Conservation (phyloP, 2,113 vertebrate species). For the Brevimyrus niger region DNA sequence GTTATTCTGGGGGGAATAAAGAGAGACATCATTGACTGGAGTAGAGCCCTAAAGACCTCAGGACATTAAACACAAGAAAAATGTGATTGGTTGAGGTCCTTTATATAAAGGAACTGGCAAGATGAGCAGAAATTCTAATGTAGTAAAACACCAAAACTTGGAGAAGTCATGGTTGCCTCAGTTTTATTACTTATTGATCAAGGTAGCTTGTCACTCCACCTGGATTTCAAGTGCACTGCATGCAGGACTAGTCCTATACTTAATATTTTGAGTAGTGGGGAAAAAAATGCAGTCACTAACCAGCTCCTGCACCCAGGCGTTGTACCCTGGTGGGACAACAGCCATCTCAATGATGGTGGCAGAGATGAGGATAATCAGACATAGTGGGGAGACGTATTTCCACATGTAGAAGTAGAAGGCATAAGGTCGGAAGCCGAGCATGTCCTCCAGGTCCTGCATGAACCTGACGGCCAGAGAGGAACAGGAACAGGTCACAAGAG, state of each 20-base stretch:
- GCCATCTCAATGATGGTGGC: constrained; percentile 89
- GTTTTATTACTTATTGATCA: background rate
- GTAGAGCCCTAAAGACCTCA: background rate
- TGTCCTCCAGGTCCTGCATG: constrained; percentile 96
- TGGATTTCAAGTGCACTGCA: background rate
- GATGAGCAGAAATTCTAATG: background rate
- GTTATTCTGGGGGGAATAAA: background rate
- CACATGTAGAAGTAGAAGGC: constrained; percentile 91
- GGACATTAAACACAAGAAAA: background rate
- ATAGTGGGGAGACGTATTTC: constrained; percentile 88
- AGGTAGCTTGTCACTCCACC: background rate
- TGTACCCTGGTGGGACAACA: constrained; percentile 85
- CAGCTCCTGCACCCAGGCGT: constrained; percentile 86
- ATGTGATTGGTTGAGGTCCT: background rate
- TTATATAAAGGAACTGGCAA: background rate
- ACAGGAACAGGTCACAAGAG: background rate
- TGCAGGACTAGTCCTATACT: background rate
- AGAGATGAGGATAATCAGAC: constrained; percentile 75
- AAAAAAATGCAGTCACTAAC: constrained; percentile 56
- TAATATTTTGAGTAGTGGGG: background rate
- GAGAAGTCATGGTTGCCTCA: background rate
- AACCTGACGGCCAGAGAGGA: constrained; percentile 62
- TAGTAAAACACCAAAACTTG: background rate
- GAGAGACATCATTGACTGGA: background rate
- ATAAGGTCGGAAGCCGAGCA: constrained; percentile 91